phyloP scores from a whole-genome alignment of 1,140 invertebrate species.

The Cryptotermes secundus region DNA sequence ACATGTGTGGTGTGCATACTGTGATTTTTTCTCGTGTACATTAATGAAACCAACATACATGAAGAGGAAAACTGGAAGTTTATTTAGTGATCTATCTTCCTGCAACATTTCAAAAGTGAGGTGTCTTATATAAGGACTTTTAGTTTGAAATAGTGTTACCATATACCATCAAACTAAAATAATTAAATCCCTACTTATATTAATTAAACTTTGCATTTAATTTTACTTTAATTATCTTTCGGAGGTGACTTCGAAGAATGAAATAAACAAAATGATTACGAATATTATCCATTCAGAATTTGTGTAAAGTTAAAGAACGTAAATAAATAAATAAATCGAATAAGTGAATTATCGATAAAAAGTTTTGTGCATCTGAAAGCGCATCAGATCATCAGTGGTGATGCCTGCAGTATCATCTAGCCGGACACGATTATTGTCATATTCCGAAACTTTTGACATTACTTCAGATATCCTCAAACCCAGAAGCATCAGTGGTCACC shows the following conservation, averaged over 20 bases:
- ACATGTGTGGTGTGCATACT: neutral
- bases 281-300: neutral
- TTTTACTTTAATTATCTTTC: neutral
- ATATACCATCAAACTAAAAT: neutral
- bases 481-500: neutral
- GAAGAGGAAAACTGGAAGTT: neutral
- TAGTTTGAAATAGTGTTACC: neutral
- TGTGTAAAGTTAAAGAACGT: neutral
- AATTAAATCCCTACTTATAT: neutral
- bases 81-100: neutral
- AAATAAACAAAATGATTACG: neutral
- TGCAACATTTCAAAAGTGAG: neutral
- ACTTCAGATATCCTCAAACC: neutral
- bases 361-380: neutral
- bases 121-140: neutral
- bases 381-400: neutral
- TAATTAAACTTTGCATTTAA: neutral
- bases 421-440: neutral
- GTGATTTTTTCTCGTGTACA: neutral
- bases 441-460: neutral
- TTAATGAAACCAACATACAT: neutral
- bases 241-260: neutral
- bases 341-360: neutral
- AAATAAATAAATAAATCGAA: neutral
- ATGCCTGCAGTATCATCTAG: conserved; percentile 1